These are phyloP conservation scores for Pediacus dermestoides DNA, from an alignment of 2,888 invertebrate genomes.

Conservation along the genomic window DNA sequence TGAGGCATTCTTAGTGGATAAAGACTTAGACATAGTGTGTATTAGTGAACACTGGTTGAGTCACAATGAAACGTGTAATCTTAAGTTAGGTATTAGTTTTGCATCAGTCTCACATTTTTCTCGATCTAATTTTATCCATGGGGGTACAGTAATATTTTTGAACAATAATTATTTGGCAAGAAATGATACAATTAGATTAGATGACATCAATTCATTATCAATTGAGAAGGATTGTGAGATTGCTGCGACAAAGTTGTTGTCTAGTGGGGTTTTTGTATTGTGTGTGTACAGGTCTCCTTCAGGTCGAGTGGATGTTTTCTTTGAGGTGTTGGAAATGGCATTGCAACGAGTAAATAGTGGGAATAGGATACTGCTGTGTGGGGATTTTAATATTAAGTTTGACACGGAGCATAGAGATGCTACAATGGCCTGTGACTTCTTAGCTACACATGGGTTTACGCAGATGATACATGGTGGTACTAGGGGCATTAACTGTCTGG, in stretches of 20 bases:
- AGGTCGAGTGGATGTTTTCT: not conserved
- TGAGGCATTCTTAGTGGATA: not conserved
- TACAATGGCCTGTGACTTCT: not conserved
- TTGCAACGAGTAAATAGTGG: not conserved
- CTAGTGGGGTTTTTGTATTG: not conserved
- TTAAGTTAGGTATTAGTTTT: not conserved
- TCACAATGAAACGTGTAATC: not conserved
- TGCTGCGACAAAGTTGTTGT: not conserved
- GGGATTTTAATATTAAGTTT: slow-evolving; percentile 1
- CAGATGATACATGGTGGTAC: not conserved
- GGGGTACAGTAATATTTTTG: not conserved
- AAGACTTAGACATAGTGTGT: not conserved
- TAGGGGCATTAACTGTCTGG: not conserved
- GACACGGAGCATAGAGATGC: not conserved
- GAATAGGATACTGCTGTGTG: not conserved
- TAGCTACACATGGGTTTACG: not conserved
- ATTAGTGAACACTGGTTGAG: slow-evolving; percentile 1
- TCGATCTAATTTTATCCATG: not conserved
- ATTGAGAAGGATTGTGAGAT: slow-evolving; percentile 2
- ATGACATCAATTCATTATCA: not conserved
- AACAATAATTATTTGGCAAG: no score
- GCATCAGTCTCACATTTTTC: not conserved
- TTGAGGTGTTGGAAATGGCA: not conserved
- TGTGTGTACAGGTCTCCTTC: not conserved
- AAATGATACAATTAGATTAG: not conserved